These are phyloP conservation scores for Acanthococcus lagerstroemiae DNA, from an alignment of 2,888 invertebrate species.

Conservation along the genomic window DNA sequence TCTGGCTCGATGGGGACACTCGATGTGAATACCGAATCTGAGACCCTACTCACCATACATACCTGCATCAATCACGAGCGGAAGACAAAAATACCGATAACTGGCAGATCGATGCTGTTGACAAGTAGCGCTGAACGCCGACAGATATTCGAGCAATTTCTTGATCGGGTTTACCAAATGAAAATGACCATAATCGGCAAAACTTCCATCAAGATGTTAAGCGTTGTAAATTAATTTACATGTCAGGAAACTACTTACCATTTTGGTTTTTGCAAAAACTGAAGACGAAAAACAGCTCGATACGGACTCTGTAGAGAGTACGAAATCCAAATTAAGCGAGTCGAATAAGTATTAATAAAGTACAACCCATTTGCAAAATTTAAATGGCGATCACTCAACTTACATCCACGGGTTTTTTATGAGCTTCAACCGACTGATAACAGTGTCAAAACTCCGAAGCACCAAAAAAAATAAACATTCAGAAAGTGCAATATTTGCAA, in stretches of 20 bases:
- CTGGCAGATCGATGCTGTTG: no score
- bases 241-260: slow-evolving; percentile 16
- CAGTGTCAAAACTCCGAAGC: slow-evolving; percentile 28
- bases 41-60: no score
- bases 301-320: not conserved
- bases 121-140: no score
- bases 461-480: slow-evolving; percentile 29
- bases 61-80: no score
- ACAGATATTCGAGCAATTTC: no score
- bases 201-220: slow-evolving; percentile 15
- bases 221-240: not conserved
- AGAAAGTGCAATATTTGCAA: slow-evolving; percentile 19
- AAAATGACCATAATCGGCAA: slow-evolving; percentile 25
- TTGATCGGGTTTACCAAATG: no score
- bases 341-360: slow-evolving; percentile 13
- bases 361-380: slow-evolving; percentile 30
- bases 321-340: no score
- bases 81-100: no score
- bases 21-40: no score
- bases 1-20: no score
- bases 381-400: slow-evolving; percentile 30
- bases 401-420: slow-evolving; percentile 28
- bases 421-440: slow-evolving; percentile 28
- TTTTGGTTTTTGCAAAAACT: slow-evolving; percentile 24
- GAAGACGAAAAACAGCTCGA: not conserved